Evolutionary conservation across 2,797 vertebrate species (phyloP), one percentile per base, ranked within the genome.

Genomic region (Eleutherodactylus coqui): DNA sequence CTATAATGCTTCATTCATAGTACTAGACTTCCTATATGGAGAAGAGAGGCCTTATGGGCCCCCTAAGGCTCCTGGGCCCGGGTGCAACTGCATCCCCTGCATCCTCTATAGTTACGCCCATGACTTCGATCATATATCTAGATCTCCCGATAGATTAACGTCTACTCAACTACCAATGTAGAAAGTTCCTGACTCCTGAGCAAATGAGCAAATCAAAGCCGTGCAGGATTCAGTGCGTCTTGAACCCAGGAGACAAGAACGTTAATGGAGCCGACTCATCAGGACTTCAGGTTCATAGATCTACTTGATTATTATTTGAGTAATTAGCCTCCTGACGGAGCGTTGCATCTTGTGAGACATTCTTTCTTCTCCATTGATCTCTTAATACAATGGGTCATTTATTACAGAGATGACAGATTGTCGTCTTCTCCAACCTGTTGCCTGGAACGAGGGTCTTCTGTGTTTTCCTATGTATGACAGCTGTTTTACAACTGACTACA

Each of bases 331-430:
- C 36, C 69, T 43, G 36, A 72, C 69, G 43, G 8, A 69, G 21
- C 21, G 4, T 41, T 72, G 69, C 36, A 11, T 72, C 69, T 38
- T 72, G 69, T 41, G 38, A 72, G 69, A 72, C 67, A 72, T 72
- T 72, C 21, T 72, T 41, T 43, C 69, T 72, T 72, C 69, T 72
- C 69, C 69, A 72, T 73, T 73, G 70, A 73, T 73, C 70, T 73
- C 70, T 27, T 43, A 14, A 27, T 45, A 73, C 41, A 73, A 73
- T 73, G 41, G 41, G 70, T 73, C 70, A 73, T 73, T 73, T 73
- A 73, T 45, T 45, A 73, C 24, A 6, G 38, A 43, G 38, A 24
- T 27, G 70, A 73, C 70, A 73, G 70, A 73, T 43, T 45, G 38
- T 45, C 4, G 10, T 73, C 70, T 43, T 38, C 24, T 45, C 38